A percentile compares a stretch with the other conserved stretches of the same genome.
Conservation (phyloP, 2,113 vertebrate species). For the Petroica traversi region DNA sequence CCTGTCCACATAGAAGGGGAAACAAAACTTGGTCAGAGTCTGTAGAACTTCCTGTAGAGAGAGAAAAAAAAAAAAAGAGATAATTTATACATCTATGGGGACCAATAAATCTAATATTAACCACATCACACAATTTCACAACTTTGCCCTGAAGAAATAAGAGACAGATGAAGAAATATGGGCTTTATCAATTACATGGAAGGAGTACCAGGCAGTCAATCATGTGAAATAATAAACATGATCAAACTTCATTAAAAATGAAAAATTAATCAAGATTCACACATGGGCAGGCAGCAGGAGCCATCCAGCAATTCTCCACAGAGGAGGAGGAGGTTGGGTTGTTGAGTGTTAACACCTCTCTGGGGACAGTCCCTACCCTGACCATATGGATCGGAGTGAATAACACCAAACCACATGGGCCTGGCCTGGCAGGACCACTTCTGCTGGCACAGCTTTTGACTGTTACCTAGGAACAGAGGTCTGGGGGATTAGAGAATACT, state of each 20-base stretch:
- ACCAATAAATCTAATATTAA: conserved; percentile 93
- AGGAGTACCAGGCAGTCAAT: conserved; percentile 81
- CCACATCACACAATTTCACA: conserved; percentile 80
- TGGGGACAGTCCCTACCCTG: conserved; percentile 86
- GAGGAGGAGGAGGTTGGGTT: conserved; percentile 84
- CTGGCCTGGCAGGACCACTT: conserved; percentile 87
- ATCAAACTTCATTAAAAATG: conserved; percentile 89
- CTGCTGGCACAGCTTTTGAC: conserved; percentile 81
- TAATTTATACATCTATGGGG: conserved; percentile 92
- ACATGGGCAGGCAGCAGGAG: conserved; percentile 84
- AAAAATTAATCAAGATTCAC: conserved; percentile 86
- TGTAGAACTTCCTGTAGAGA: conserved; percentile 88
- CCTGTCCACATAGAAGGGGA: conserved; percentile 96
- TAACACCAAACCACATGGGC: conserved; percentile 84
- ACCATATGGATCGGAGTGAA: conserved; percentile 97
- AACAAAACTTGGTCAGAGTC: conserved; percentile 95
- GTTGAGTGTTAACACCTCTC: conserved; percentile 94
- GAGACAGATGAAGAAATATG: conserved; percentile 89
- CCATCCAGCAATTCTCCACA: conserved; percentile 74
- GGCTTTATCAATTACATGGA: conserved; percentile 85
- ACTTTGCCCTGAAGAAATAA: conserved; percentile 82
- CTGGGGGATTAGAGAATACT: conserved; percentile 79
- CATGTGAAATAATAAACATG: conserved; percentile 83
- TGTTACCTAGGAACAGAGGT: conserved; percentile 91
- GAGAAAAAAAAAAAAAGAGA: conserved; percentile 76